These are phyloP conservation scores for Larimichthys crocea DNA, from an alignment of 2,113 vertebrate genomes.

Conservation along the genomic window DNA sequence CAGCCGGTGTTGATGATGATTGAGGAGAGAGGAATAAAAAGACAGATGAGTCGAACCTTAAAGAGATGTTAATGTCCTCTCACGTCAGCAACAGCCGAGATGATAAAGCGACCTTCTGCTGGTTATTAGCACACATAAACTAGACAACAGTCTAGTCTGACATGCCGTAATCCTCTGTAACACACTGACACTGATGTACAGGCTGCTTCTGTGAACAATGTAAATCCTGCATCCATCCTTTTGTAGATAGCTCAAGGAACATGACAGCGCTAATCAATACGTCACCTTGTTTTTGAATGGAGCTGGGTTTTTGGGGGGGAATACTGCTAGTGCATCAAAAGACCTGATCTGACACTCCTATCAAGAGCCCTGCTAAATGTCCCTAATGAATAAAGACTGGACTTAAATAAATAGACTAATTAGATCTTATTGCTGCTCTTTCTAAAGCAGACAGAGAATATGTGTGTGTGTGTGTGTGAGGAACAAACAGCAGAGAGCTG, in stretches of 20 bases:
- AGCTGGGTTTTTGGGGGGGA: not conserved
- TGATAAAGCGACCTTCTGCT: not conserved
- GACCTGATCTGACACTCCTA: constrained; percentile 5
- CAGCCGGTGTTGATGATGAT: not conserved
- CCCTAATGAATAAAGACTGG: not conserved
- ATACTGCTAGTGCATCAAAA: not conserved
- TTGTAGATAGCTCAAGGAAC: not conserved
- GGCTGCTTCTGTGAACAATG: not conserved
- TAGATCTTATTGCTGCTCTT: constrained; percentile 13
- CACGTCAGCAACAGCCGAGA: not conserved
- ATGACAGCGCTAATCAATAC: constrained; percentile 4
- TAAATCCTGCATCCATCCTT: not conserved
- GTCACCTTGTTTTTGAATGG: not conserved
- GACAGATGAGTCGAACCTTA: not conserved
- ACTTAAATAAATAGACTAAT: constrained; percentile 36
- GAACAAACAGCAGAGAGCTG: constrained; percentile 64
- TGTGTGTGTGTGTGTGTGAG: constrained; percentile 16
- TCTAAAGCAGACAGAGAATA: constrained; percentile 24
- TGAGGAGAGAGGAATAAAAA: not conserved
- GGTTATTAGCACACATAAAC: not conserved
- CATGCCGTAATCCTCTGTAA: not conserved
- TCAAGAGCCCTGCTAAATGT: not conserved
- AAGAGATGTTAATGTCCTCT: constrained; percentile 4
- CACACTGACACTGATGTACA: not conserved
- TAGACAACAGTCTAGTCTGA: not conserved